Percentiles rank a stretch among this genome's conserved stretches.
These are phyloP conservation scores for Plecotus auritus DNA, from an alignment of 2,113 vertebrate species.

Conservation along the genomic window DNA sequence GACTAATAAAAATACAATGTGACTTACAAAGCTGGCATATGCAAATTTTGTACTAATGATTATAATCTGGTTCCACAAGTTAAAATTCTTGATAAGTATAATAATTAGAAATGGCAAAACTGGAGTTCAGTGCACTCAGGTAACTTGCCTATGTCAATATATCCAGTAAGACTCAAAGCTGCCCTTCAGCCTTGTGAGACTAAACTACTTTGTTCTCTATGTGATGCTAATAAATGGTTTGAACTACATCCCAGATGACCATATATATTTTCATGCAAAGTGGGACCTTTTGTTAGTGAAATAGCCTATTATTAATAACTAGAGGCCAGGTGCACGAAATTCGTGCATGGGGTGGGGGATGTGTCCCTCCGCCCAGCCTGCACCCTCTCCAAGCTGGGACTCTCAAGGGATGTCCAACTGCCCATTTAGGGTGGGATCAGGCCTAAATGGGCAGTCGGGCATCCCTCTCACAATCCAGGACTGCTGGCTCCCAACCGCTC, in stretches of 20 bases:
- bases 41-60: not conserved
- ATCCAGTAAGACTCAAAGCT: not conserved
- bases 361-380: no score
- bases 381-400: no score
- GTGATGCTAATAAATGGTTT: not conserved
- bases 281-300: not conserved
- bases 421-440: no score
- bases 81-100: not conserved
- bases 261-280: not conserved
- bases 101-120: not conserved
- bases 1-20: slow-evolving; percentile 11
- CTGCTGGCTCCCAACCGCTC: no score
- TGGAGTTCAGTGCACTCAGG: not conserved
- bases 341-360: no score
- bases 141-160: not conserved
- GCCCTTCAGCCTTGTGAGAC: not conserved
- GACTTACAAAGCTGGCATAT: not conserved
- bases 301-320: not conserved
- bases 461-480: no score
- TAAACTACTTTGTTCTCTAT: not conserved
- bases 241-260: not conserved
- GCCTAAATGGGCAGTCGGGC: no score
- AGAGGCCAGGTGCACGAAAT: not conserved
- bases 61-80: not conserved
- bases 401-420: no score